Evolutionary conservation across 2,888 invertebrate genomes (phyloP).

Genomic region (Tinea pellionella): DNA sequence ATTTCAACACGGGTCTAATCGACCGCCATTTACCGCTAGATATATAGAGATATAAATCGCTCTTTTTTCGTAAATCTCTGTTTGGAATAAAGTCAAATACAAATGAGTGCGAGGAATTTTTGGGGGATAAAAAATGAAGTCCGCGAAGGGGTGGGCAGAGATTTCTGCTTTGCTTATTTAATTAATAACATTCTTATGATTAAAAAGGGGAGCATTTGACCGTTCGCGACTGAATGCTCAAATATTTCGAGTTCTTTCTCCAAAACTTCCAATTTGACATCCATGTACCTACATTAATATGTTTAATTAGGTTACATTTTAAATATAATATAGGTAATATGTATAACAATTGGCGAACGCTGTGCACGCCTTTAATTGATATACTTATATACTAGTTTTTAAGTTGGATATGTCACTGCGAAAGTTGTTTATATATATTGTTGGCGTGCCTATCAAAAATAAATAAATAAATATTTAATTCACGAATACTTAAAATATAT

Average conservation of each 20-base stretch:
- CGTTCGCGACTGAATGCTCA: constrained; percentile 30
- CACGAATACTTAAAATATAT: too few species aligned
- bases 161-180: constrained; percentile 62
- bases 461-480: too few species aligned
- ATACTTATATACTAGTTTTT: too few species aligned
- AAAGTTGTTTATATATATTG: too few species aligned
- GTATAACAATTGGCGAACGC: too few species aligned
- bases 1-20: too few species aligned
- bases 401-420: too few species aligned
- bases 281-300: constrained; percentile 10
- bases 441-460: too few species aligned
- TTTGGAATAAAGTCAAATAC: constrained; percentile 14
- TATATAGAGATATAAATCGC: not conserved
- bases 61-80: not conserved
- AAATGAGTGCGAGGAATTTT: constrained; percentile 1
- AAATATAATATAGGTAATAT: too few species aligned
- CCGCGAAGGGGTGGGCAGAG: constrained; percentile 47
- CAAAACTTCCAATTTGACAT: not conserved
- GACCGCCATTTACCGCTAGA: too few species aligned
- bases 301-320: too few species aligned
- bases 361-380: too few species aligned
- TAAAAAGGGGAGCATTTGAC: constrained; percentile 30
- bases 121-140: constrained; percentile 38
- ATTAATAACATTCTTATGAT: constrained; percentile 67
- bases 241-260: constrained; percentile 47